These are phyloP conservation scores for Albula glossodonta DNA, from an alignment of 2,113 vertebrate genomes.

Conservation along the genomic window DNA sequence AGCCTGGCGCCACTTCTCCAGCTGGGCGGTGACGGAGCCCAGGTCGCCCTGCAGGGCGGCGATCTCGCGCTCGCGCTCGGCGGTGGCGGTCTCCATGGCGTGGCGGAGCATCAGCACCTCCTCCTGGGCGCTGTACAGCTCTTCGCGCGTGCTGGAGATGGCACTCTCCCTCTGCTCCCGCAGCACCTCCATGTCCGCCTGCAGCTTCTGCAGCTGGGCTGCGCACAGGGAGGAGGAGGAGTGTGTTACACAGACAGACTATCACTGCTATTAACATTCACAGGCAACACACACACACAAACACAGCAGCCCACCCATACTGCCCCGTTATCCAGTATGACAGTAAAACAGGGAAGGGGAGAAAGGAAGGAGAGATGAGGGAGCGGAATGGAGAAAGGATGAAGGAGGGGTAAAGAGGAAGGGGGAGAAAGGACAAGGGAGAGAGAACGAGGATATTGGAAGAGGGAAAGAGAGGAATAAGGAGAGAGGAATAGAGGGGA, in stretches of 20 bases:
- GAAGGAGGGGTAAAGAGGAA: not conserved
- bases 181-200: slow-evolving; percentile 86
- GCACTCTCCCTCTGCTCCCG: slow-evolving; percentile 88
- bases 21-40: slow-evolving; percentile 73
- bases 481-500: not conserved
- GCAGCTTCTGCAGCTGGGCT: slow-evolving; percentile 79
- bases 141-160: slow-evolving; percentile 81
- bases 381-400: not conserved
- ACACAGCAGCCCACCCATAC: too few species aligned
- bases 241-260: too few species aligned
- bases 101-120: slow-evolving; percentile 87
- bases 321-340: not conserved
- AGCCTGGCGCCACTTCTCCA: slow-evolving; percentile 83
- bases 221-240: slow-evolving; percentile 2
- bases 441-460: not conserved
- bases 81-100: slow-evolving; percentile 79
- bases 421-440: not conserved
- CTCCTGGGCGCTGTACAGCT: slow-evolving; percentile 85
- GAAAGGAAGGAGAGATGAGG: not conserved
- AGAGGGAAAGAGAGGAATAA: too few species aligned
- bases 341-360: too few species aligned
- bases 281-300: too few species aligned
- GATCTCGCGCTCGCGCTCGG: slow-evolving; percentile 83
- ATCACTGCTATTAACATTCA: not conserved
- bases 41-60: slow-evolving; percentile 82